Evolutionary conservation across 2,888 invertebrate genomes (phyloP).

Genomic region (Diarsia mendica): DNA sequence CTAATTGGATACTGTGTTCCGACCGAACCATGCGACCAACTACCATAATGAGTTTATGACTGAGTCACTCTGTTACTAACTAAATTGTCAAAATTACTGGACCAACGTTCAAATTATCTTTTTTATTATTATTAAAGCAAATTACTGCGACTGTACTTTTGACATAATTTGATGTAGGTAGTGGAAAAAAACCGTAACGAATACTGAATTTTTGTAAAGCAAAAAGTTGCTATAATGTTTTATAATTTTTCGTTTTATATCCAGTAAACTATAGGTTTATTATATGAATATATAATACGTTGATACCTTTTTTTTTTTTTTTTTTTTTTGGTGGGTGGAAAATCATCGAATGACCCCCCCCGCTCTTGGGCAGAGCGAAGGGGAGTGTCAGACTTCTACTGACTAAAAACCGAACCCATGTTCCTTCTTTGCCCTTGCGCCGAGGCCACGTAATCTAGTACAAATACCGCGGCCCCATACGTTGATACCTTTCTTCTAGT

Average conservation of each 20-base stretch:
- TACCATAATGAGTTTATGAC: constrained; percentile 3
- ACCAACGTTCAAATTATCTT: constrained; percentile 31
- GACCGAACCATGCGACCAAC: constrained; percentile 7
- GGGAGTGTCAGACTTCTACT: too few relatives aligned
- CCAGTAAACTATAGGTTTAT: background rate
- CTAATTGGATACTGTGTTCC: constrained; percentile 54
- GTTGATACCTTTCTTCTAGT: background rate
- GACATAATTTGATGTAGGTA: constrained; percentile 2
- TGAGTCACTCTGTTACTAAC: constrained; percentile 33
- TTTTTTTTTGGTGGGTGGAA: too few relatives aligned
- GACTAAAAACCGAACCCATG: too few relatives aligned
- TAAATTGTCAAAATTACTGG: constrained; percentile 34
- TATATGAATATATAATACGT: background rate
- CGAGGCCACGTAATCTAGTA: too few relatives aligned
- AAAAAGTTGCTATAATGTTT: constrained; percentile 25
- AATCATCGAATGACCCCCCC: too few relatives aligned
- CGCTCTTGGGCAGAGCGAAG: too few relatives aligned
- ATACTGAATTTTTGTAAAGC: background rate
- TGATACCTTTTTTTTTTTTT: background rate
- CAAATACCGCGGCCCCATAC: too few relatives aligned
- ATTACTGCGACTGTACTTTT: constrained; percentile 34
- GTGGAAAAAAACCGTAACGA: constrained; percentile 15
- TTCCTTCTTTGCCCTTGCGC: too few relatives aligned
- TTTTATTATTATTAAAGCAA: constrained; percentile 24
- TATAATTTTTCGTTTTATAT: constrained; percentile 3